Evolutionary conservation across 2,797 vertebrate species (phyloP), one percentile per base, ranked within the genome.

Genomic region (Mallotus villosus): DNA sequence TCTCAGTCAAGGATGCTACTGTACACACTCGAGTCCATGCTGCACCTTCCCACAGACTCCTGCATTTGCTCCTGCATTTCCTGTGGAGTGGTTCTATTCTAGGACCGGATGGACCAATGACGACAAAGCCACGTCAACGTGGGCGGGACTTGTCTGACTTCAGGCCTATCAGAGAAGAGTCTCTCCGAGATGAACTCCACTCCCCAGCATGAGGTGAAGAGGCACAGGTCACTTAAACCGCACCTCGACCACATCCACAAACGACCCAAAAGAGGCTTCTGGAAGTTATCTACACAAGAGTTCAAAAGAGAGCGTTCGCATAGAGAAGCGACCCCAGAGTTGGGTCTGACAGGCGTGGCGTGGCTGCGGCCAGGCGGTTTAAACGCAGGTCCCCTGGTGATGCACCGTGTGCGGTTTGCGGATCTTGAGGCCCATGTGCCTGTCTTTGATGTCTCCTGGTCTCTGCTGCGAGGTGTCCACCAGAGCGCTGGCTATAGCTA

Each of bases 381-480:
- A 97, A 83, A 97, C 96, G 64, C 95, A 97, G 82, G 96, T 97
- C 85, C 96, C 95, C 87, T 97, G 97, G 78, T 95, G 96, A 70
- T 94, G 93, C 34, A 95, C 93, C 53, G 91, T 93, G 85, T 93
- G 93, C 67, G 95, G 94, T 72, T 97, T 97, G 82, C 94, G 93
- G 82, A 96, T 95, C 82, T 95, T 94, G 86, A 97, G 90, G 80
- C 92, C 92, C 7, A 94, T 92, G 67, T 89, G 91, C 92, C 96
- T 93, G 68, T 97, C 95, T 91, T 95, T 97, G 75, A 93, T 94
- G 75, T 97, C 95, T 34, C 91, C 84, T 67, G 87, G 87, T 84
- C 96, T 95, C 90, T 97, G 96, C 60, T 96, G 96, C 3, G 95
- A 95, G 32, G 93, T 93, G 87, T 97, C 96, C 74, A 96, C 93